Evolutionary conservation across 2,113 vertebrate genomes (phyloP).

Genomic region (Natator depressus): DNA sequence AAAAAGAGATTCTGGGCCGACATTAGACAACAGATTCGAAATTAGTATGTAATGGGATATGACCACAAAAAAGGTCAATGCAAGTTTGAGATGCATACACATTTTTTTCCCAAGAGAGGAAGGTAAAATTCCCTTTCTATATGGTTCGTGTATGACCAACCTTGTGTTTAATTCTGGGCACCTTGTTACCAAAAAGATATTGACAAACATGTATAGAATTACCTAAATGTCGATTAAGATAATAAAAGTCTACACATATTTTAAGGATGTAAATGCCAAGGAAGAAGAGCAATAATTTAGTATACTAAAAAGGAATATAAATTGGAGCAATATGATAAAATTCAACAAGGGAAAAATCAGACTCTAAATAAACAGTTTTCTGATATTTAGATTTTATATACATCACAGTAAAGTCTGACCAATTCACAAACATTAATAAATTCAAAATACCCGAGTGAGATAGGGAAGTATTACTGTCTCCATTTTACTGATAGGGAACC

Average conservation of each 20-base stretch:
- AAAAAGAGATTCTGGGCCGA: background rate
- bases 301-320: background rate
- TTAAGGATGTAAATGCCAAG: background rate
- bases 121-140: background rate
- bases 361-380: background rate
- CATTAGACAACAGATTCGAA: background rate
- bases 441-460: background rate
- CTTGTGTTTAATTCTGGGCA: background rate
- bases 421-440: background rate
- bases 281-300: background rate
- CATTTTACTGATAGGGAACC: background rate
- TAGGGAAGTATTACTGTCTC: background rate
- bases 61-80: background rate
- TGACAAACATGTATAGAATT: background rate
- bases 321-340: background rate
- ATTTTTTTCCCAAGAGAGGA: background rate
- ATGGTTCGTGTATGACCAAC: background rate
- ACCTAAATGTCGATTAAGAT: background rate
- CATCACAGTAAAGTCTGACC: background rate
- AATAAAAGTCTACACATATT: background rate
- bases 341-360: background rate
- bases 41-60: background rate
- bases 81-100: rapidly evolving
- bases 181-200: background rate
- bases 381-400: background rate